These are phyloP conservation scores for Centropus unirufus DNA, from an alignment of 2,113 vertebrate species.

Conservation along the genomic window DNA sequence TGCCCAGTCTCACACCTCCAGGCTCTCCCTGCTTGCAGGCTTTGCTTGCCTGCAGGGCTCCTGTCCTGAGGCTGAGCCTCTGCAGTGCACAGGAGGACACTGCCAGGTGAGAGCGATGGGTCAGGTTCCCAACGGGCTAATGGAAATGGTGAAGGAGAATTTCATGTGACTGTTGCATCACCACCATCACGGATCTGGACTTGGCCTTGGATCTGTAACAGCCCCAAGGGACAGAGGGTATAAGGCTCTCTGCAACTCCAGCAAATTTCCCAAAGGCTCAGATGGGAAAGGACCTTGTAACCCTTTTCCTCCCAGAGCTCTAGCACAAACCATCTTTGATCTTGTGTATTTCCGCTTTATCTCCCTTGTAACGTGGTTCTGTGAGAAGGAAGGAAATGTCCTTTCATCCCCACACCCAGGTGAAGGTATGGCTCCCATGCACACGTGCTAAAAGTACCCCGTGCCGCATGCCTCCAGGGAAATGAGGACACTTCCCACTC, in stretches of 20 bases:
- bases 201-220: neutral
- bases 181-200: neutral
- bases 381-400: neutral
- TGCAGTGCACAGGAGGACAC: neutral
- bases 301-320: neutral
- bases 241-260: neutral
- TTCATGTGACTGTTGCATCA: neutral
- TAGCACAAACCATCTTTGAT: neutral
- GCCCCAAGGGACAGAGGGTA: neutral
- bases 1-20: neutral
- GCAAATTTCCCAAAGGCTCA: slow-evolving; percentile 11
- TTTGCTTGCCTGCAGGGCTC: neutral
- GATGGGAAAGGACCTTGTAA: slow-evolving; percentile 35
- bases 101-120: neutral
- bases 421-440: slow-evolving; percentile 1
- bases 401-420: neutral
- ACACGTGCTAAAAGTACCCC: neutral
- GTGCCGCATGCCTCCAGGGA: neutral
- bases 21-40: neutral
- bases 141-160: neutral
- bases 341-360: neutral
- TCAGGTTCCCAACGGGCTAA: neutral
- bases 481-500: slow-evolving; percentile 47
- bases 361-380: neutral
- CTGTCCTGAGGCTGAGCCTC: neutral